phyloP scores from a whole-genome alignment of 1,140 invertebrate genomes.

The Yoshiicerus persimilis region DNA sequence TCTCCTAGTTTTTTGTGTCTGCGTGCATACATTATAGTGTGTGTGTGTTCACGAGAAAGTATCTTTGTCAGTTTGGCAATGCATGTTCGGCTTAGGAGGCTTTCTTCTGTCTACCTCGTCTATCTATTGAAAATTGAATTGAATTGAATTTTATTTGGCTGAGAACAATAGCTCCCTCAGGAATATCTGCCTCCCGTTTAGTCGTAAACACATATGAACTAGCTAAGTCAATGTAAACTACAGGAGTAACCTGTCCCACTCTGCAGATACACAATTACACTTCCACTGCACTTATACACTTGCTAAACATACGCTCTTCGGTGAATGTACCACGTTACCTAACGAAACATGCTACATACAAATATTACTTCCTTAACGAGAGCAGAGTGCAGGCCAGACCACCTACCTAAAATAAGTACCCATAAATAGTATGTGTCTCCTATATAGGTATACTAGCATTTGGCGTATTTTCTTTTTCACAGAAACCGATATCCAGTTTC shows the following conservation, averaged over 20 bases:
- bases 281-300: not conserved
- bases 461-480: no score
- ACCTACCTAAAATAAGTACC: not conserved
- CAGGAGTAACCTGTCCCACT: not conserved
- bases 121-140: slow-evolving; percentile 1
- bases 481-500: not conserved
- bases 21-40: not conserved
- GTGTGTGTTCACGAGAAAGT: not conserved
- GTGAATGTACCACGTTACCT: no score
- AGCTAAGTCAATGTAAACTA: not conserved
- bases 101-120: not conserved
- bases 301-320: not conserved
- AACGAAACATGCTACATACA: not conserved
- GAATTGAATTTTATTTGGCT: slow-evolving; percentile 5
- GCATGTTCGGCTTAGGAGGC: not conserved
- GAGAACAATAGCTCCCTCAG: not conserved
- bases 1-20: no score
- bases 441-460: no score
- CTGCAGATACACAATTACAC: not conserved
- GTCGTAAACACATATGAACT: not conserved
- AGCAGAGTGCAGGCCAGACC: not conserved
- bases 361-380: not conserved
- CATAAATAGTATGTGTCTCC: no score
- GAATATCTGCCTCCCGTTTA: not conserved
- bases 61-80: no score